Evolutionary conservation across 2,113 vertebrate species (phyloP).

Genomic region (Thryonomys swinderianus): DNA sequence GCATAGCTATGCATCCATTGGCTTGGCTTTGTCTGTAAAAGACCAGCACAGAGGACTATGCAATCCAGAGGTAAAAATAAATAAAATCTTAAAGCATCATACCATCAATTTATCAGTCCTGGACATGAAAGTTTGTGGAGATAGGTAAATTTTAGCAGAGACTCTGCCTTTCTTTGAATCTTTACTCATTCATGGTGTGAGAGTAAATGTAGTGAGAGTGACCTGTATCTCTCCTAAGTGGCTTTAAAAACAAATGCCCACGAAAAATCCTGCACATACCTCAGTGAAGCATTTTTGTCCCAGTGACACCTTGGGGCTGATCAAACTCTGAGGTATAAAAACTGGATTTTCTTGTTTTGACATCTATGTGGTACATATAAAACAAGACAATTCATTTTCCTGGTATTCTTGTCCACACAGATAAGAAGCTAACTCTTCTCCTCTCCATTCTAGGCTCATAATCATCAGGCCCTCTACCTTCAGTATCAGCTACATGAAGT

Average conservation of each 20-base stretch:
- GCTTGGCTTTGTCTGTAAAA: not conserved
- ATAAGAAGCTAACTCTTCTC: not conserved
- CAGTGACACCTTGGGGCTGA: not conserved
- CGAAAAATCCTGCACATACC: not conserved
- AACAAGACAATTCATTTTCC: not conserved
- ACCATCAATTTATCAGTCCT: not conserved
- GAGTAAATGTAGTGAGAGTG: not conserved
- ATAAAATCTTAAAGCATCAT: not conserved
- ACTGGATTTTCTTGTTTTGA: not conserved
- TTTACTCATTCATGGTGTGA: not conserved
- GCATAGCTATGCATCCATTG: constrained; percentile 50
- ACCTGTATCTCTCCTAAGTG: not conserved
- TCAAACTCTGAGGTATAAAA: not conserved
- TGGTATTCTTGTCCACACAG: not conserved
- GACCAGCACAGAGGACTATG: not conserved
- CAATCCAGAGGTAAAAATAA: constrained; percentile 8
- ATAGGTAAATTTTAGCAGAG: not conserved
- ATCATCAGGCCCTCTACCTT: not conserved
- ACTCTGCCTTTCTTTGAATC: not conserved
- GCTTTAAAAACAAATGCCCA: not conserved
- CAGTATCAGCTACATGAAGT: not conserved
- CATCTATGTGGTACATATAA: not conserved
- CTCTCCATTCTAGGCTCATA: not conserved
- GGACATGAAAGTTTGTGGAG: not conserved
- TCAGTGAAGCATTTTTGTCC: not conserved